Evolutionary conservation across 2,797 vertebrate genomes (phyloP).

Genomic region (Sciaenops ocellatus): DNA sequence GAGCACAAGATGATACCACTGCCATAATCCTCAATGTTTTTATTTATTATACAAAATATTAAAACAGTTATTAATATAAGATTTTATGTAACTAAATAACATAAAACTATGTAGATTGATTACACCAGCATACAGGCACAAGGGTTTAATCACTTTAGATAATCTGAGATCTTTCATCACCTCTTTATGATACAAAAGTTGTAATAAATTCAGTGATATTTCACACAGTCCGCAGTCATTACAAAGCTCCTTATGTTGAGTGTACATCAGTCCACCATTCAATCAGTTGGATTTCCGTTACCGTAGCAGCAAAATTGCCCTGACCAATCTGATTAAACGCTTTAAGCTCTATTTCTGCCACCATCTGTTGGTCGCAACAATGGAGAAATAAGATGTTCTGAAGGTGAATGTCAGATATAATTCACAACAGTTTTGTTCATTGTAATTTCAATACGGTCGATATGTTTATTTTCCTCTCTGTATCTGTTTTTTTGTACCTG

Average conservation of each 20-base stretch:
- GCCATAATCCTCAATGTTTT: slow-evolving; percentile 18
- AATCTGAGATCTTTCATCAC: slow-evolving; percentile 22
- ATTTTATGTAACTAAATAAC: not conserved
- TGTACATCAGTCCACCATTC: slow-evolving; percentile 29
- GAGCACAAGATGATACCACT: slow-evolving; percentile 42
- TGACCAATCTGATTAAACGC: slow-evolving; percentile 59
- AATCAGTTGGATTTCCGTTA: slow-evolving; percentile 47
- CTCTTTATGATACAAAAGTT: slow-evolving; percentile 6
- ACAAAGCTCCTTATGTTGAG: slow-evolving; percentile 23
- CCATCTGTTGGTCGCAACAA: slow-evolving; percentile 58
- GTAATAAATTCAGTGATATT: slow-evolving; percentile 30
- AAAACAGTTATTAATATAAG: not conserved
- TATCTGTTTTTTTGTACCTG: slow-evolving; percentile 58
- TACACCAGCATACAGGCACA: slow-evolving; percentile 28
- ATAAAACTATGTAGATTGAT: slow-evolving; percentile 30
- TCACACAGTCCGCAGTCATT: slow-evolving; percentile 34
- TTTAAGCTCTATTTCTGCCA: slow-evolving; percentile 50
- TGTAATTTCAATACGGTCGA: slow-evolving; percentile 21
- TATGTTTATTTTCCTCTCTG: slow-evolving; percentile 41
- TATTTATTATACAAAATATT: slow-evolving; percentile 5
- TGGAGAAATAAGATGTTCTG: slow-evolving; percentile 35
- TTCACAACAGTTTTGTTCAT: slow-evolving; percentile 36
- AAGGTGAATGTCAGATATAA: slow-evolving; percentile 31
- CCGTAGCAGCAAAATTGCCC: slow-evolving; percentile 49
- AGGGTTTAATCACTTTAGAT: slow-evolving; percentile 23